A percentile compares a stretch with the other conserved stretches of the same genome.
These are phyloP conservation scores for Crenuchus spilurus DNA, from an alignment of 2,797 vertebrate genomes.

Conservation along the genomic window DNA sequence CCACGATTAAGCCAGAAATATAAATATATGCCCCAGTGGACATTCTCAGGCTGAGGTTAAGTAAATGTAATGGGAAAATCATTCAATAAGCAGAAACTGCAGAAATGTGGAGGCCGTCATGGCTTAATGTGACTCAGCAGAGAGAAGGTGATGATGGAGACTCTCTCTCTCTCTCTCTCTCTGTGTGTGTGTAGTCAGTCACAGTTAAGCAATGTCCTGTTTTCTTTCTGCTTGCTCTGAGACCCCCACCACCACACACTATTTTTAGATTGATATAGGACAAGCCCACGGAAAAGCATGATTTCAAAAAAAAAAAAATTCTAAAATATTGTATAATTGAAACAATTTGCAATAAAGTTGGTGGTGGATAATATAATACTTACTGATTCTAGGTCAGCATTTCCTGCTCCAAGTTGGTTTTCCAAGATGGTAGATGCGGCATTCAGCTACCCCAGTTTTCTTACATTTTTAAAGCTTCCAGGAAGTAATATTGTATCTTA, in stretches of 20 bases:
- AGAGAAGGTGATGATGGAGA: background rate
- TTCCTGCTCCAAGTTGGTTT: too few species aligned
- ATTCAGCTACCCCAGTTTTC: too few species aligned
- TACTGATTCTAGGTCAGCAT: too few species aligned
- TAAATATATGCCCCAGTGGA: background rate
- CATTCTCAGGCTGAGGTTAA: background rate
- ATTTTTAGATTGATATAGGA: too few species aligned
- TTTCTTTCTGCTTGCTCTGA: background rate
- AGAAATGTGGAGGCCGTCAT: background rate
- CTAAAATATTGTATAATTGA: too few species aligned
- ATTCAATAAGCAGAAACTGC: background rate
- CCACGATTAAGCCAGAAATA: background rate
- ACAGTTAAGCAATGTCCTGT: background rate
- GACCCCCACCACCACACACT: background rate
- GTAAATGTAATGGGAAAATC: background rate
- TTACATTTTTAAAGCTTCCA: too few species aligned
- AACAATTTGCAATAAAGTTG: too few species aligned
- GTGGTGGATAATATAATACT: too few species aligned
- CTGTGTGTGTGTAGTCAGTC: background rate
- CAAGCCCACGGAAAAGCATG: too few species aligned
- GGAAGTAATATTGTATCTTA: too few species aligned
- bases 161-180: background rate
- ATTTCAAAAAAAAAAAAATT: too few species aligned
- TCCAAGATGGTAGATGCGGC: too few species aligned
- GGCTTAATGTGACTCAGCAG: background rate